Conservation (phyloP, 1,140 invertebrate species). For the Drosophila asahinai region DNA sequence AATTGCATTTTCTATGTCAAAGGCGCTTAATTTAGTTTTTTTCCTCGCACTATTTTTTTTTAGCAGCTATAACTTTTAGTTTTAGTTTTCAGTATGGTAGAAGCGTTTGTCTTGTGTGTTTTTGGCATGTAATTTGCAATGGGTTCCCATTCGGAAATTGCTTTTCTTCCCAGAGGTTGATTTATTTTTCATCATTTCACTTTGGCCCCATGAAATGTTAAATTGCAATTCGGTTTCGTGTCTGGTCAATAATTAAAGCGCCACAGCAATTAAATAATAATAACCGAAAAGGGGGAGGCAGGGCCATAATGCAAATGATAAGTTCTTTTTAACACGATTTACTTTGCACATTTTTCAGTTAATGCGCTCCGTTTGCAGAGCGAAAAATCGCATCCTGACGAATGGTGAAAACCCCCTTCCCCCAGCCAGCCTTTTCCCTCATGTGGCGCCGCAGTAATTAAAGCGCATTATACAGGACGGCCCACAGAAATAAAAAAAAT, state of each 20-base stretch:
- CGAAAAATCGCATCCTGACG: conserved; percentile 29
- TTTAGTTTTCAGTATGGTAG: conserved; percentile 26
- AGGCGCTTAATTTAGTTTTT: conserved; percentile 78
- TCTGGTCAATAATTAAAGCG: conserved; percentile 71
- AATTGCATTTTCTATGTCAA: conserved; percentile 79
- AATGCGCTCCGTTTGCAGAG: conserved; percentile 32
- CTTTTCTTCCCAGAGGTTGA: conserved; percentile 45
- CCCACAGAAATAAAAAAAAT: background rate
- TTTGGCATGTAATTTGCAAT: conserved; percentile 76
- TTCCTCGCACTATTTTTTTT: conserved; percentile 6
- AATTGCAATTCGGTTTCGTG: conserved; percentile 48
- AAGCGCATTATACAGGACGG: conserved; percentile 63
- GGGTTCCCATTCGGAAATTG: conserved; percentile 70
- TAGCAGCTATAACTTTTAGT: conserved; percentile 30
- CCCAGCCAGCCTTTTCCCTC: background rate
- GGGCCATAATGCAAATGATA: conserved; percentile 73
- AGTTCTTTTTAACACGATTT: conserved; percentile 80
- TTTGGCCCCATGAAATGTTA: conserved; percentile 38
- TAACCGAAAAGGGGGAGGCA: conserved; percentile 8
- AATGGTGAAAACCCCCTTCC: conserved; percentile 1
- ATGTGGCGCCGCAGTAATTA: conserved; percentile 71
- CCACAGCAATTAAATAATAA: conserved; percentile 78
- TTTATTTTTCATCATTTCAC: conserved; percentile 37
- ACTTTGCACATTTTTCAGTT: conserved; percentile 66
- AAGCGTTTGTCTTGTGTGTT: conserved; percentile 65